Percentiles rank a stretch among this genome's conserved stretches.
Conservation (phyloP, 2,113 vertebrate genomes). For the Istiophorus platypterus region DNA sequence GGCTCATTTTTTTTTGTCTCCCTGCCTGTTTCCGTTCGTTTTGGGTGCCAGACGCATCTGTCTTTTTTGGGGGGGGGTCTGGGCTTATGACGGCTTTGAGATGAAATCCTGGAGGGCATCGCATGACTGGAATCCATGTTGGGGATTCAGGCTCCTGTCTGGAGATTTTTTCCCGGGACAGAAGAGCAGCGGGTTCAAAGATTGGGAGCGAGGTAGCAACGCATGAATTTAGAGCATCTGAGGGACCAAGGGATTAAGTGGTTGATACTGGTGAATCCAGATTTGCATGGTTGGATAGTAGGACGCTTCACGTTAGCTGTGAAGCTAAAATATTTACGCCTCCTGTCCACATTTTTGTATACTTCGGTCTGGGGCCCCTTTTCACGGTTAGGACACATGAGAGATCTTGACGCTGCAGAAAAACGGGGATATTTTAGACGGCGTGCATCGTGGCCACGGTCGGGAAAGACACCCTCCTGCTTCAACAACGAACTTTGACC, state of each 20-base stretch:
- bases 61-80: slow-evolving; percentile 33
- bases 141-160: slow-evolving; percentile 35
- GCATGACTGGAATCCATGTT: slow-evolving; percentile 56
- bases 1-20: slow-evolving; percentile 55
- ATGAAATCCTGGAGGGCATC: slow-evolving; percentile 54
- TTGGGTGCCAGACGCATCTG: slow-evolving; percentile 61
- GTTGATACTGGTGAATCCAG: slow-evolving; percentile 10
- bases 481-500: too few relatives aligned
- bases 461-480: too few relatives aligned
- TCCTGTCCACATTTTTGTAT: too few relatives aligned
- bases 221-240: slow-evolving; percentile 17
- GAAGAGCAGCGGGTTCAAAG: not conserved
- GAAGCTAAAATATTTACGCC: not conserved
- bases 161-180: not conserved
- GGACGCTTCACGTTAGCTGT: not conserved
- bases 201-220: slow-evolving; percentile 3
- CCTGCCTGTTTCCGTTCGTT: slow-evolving; percentile 40
- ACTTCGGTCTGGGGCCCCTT: not conserved
- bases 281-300: slow-evolving; percentile 1
- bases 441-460: too few relatives aligned
- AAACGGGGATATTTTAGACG: too few relatives aligned
- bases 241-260: slow-evolving; percentile 29
- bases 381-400: not conserved
- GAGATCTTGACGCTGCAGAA: too few relatives aligned
- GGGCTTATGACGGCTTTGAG: slow-evolving; percentile 42